These are phyloP conservation scores for Palythoa grandiflora DNA, from an alignment of 92 coral and sea anemone genomes.

Conservation along the genomic window DNA sequence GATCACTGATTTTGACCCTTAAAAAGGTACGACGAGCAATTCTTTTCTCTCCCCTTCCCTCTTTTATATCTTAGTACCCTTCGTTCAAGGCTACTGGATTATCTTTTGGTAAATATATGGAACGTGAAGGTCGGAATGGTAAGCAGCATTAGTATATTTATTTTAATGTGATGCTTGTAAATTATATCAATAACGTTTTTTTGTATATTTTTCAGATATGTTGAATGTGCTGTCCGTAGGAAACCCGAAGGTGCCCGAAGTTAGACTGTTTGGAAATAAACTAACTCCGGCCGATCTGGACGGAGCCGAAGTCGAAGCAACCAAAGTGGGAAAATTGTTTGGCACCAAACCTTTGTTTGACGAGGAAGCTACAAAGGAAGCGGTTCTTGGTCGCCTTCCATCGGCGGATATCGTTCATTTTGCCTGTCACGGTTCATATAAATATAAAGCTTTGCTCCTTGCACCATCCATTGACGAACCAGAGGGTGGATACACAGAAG, in stretches of 20 bases:
- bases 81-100: too few relatives aligned
- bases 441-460: conserved; percentile 23
- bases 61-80: too few relatives aligned
- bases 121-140: too few relatives aligned
- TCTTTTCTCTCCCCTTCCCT: too few relatives aligned
- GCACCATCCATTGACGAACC: conserved; percentile 25
- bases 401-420: background rate
- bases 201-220: background rate
- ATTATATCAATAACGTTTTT: background rate
- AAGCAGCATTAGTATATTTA: too few relatives aligned
- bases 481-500: conserved; percentile 12
- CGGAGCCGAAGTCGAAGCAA: conserved; percentile 7
- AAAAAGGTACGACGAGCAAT: too few relatives aligned
- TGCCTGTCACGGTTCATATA: conserved; percentile 40
- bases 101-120: too few relatives aligned
- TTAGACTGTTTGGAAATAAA: conserved; percentile 12
- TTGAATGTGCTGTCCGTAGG: conserved; percentile 17
- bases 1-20: too few relatives aligned
- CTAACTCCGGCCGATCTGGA: background rate
- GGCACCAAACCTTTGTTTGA: too few relatives aligned
- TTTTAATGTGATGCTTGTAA: background rate
- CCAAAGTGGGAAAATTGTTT: too few relatives aligned
- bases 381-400: too few relatives aligned
- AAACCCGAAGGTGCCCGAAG: conserved; percentile 16
- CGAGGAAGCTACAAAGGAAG: too few relatives aligned